Evolutionary conservation across 2,113 vertebrate species (phyloP), one percentile per base, ranked within the genome.

Genomic region (Pleuronectes platessa): DNA sequence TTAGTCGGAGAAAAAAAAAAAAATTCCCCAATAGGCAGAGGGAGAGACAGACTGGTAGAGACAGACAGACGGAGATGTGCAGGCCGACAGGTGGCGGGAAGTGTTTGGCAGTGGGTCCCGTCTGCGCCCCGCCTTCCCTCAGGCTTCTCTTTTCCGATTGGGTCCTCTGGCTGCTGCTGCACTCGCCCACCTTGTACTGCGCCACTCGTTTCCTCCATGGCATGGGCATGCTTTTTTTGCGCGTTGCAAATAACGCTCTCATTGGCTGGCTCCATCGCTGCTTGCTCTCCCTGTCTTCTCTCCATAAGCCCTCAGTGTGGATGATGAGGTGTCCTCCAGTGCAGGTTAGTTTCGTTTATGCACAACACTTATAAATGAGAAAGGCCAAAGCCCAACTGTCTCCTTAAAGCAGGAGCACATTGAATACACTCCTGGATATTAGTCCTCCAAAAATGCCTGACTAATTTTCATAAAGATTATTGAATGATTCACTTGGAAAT

Each of bases 191-290:
- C 83, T 82, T 64, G 61, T 58, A 68, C 84, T 70, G 78, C 78
- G 14, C 86, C 81, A 78, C 67, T 59, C 21, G 51, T 63, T 55
- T 67, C 74, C 77, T 74, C 81, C 86, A 86, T 86, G 87, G 82
- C 90, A 88, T 83, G 80, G 64, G 82, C 91, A 90, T 89, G 91
- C 90, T 87, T 83, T 56, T 86, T 83, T 56, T 11, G 78, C 31
- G 67, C 81, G 37, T 49, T 51, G 79, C 83, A 75, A 88, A 55
- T 49, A 78, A 60, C 79, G 86, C 76, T 86, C 69, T 82, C 89
- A 89, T 89, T 71, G 81, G 89, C 90, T 86, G 87, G 73, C 87
- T 85, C 81, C 90, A 89, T 87, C 18, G 78, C 90, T 90, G 88
- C 91, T 90, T 90, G 83, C 72, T 86, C 60, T 71, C 76, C 49